These are phyloP conservation scores for Microctenopoma stevenorrisi DNA, from an alignment of 2,797 vertebrate species.

Conservation along the genomic window DNA sequence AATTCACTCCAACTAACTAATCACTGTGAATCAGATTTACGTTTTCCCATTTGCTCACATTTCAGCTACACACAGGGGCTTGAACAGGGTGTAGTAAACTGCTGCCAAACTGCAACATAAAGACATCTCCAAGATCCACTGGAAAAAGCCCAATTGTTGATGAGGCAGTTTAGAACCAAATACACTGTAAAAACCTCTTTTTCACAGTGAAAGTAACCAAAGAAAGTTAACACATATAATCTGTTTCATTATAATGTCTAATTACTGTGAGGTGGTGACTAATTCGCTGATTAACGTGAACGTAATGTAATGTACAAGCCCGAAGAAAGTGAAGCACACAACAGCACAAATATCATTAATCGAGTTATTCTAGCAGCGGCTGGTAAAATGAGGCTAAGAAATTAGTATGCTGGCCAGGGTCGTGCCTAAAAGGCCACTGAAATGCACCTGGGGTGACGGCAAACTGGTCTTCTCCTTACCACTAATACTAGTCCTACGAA, in stretches of 20 bases:
- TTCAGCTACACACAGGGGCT: conserved; percentile 22
- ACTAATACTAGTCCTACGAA: too few relatives aligned
- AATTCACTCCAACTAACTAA: conserved; percentile 15
- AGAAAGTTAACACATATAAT: neutral
- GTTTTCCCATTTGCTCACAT: conserved; percentile 20
- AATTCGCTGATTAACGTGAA: neutral
- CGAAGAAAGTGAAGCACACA: neutral
- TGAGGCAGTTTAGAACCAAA: neutral
- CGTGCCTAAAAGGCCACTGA: too few relatives aligned
- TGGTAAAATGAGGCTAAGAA: too few relatives aligned
- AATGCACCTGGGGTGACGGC: too few relatives aligned
- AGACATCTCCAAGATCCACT: conserved; percentile 10
- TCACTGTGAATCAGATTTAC: conserved; percentile 12
- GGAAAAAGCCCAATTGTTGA: conserved; percentile 27
- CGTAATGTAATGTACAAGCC: neutral
- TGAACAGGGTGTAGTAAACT: neutral
- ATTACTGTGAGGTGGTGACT: neutral
- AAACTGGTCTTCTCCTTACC: too few relatives aligned
- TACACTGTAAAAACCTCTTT: neutral
- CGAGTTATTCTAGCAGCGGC: neutral
- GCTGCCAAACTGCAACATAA: conserved; percentile 47
- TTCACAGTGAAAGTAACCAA: neutral
- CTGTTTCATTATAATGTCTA: neutral
- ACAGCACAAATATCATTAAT: neutral
- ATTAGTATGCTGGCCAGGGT: too few relatives aligned